These are phyloP conservation scores for Nemurella pictetii DNA, from an alignment of 2,888 invertebrate genomes.

Conservation along the genomic window DNA sequence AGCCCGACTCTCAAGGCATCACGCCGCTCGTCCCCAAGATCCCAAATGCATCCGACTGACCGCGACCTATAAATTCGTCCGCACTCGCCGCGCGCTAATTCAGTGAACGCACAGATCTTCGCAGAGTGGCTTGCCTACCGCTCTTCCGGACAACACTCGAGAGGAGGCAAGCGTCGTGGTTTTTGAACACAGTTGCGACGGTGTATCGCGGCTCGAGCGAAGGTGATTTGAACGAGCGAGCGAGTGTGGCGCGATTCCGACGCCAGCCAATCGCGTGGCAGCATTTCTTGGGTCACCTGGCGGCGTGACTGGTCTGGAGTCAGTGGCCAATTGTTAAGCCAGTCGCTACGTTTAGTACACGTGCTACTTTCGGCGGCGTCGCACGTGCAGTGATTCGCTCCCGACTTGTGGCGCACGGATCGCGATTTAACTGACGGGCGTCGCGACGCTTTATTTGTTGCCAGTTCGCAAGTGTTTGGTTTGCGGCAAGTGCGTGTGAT, in stretches of 20 bases:
- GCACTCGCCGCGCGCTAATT: conserved; percentile 18
- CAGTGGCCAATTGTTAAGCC: background rate
- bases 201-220: background rate
- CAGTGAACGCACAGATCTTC: background rate
- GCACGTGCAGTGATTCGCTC: background rate
- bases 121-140: background rate
- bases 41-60: background rate
- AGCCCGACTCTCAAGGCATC: background rate
- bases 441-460: background rate
- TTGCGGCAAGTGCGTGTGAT: too few species aligned
- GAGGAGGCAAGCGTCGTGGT: background rate
- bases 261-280: background rate
- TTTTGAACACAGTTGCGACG: background rate
- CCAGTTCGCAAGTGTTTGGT: too few species aligned
- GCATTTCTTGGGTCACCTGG: background rate
- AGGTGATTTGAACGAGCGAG: background rate
- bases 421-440: background rate
- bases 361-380: background rate
- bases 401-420: background rate
- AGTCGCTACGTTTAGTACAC: background rate
- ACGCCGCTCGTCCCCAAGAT: background rate
- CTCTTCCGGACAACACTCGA: background rate
- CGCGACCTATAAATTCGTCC: conserved; percentile 29
- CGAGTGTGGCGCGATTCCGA: background rate
- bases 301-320: background rate